Percentiles rank a stretch among this genome's conserved stretches.
Evolutionary conservation across 2,888 invertebrate genomes (phyloP).

Genomic region (Cheiracanthium punctorium): DNA sequence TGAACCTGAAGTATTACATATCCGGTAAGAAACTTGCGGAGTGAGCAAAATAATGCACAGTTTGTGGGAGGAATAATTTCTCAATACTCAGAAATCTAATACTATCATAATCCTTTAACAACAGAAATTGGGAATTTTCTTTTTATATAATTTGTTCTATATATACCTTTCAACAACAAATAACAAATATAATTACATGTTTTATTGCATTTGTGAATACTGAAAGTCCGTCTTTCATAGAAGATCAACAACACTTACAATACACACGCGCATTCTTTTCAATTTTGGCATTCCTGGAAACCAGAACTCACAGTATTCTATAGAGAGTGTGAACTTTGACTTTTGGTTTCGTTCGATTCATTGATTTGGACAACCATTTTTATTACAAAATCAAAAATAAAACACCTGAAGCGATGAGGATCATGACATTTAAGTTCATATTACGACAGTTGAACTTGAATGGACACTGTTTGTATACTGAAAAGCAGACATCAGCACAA

Average conservation of each 20-base stretch:
- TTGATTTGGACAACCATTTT: background rate
- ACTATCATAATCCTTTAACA: background rate
- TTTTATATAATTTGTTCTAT: slow-evolving; percentile 24
- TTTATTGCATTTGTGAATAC: slow-evolving; percentile 55
- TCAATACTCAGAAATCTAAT: background rate
- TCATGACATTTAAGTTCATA: slow-evolving; percentile 3
- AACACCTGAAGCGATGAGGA: background rate
- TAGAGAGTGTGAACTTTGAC: background rate
- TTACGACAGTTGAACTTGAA: slow-evolving; percentile 22
- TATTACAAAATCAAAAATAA: background rate
- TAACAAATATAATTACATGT: slow-evolving; percentile 52
- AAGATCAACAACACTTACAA: slow-evolving; percentile 8
- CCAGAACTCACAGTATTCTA: background rate
- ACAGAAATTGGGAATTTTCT: background rate
- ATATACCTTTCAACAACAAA: slow-evolving; percentile 27
- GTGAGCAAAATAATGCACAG: background rate
- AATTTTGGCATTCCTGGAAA: background rate
- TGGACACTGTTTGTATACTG: slow-evolving; percentile 36
- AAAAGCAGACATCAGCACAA: slow-evolving; percentile 57
- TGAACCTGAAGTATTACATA: background rate
- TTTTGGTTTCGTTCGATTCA: background rate
- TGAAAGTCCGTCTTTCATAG: slow-evolving; percentile 28
- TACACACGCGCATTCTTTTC: background rate
- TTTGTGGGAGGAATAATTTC: background rate
- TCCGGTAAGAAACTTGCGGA: background rate